phyloP scores from a whole-genome alignment of 2,113 vertebrate species.

The Ophiodon elongatus region DNA sequence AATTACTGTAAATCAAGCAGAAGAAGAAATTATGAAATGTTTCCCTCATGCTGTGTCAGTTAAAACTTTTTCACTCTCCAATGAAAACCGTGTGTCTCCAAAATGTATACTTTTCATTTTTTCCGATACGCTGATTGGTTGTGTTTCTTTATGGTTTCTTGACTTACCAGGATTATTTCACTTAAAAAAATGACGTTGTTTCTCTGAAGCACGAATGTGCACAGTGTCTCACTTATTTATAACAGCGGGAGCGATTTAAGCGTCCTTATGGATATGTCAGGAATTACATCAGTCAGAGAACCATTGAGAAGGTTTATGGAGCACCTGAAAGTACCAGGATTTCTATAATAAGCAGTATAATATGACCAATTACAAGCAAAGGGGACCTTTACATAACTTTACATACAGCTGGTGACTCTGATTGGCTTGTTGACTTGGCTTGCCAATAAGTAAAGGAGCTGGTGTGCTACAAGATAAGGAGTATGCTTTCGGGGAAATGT shows the following conservation, averaged over 20 bases:
- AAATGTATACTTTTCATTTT: background rate
- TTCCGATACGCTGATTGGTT: background rate
- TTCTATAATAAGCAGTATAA: constrained; percentile 16
- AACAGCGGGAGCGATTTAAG: background rate
- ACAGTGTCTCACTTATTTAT: background rate
- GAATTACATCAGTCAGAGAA: background rate
- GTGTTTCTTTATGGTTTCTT: background rate
- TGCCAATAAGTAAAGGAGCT: constrained; percentile 41
- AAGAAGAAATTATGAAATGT: constrained; percentile 4
- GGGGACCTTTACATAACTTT: constrained; percentile 46
- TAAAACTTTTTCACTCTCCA: background rate
- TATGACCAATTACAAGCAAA: constrained; percentile 15
- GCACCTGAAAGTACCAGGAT: background rate
- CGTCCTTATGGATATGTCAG: background rate
- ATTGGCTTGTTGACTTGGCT: constrained; percentile 56
- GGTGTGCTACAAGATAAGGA: constrained; percentile 51
- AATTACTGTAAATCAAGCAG: background rate
- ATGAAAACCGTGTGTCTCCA: background rate
- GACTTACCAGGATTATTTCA: background rate
- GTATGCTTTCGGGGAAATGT: constrained; percentile 59
- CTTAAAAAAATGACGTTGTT: background rate
- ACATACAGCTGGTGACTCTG: constrained; percentile 25
- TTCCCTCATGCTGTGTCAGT: background rate
- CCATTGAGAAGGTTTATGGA: background rate
- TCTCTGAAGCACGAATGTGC: background rate